phyloP scores from a whole-genome alignment of 2,113 vertebrate species.

The Entelurus aequoreus region DNA sequence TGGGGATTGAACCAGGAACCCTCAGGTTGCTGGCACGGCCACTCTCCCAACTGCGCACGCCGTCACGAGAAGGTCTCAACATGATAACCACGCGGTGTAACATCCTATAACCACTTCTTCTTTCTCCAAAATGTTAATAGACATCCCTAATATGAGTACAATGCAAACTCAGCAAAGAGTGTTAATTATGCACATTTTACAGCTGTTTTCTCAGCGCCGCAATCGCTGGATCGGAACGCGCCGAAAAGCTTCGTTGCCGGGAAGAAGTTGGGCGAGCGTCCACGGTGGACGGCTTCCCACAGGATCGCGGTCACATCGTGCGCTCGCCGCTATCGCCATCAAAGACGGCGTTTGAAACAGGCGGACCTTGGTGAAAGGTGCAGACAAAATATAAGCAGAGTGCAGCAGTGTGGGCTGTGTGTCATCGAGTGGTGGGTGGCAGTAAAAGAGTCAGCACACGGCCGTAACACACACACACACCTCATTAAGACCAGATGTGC shows the following conservation, averaged over 20 bases:
- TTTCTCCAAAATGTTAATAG: too few species aligned
- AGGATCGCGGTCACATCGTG: slow-evolving; percentile 24
- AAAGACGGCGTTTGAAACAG: slow-evolving; percentile 50
- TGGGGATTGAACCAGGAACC: too few species aligned
- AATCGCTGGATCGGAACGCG: not conserved
- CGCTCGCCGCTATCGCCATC: slow-evolving; percentile 39
- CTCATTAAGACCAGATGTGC: slow-evolving; percentile 68
- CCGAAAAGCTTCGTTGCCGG: not conserved
- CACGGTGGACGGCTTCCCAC: slow-evolving; percentile 32
- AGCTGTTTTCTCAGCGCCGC: slow-evolving; percentile 4
- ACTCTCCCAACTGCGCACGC: too few species aligned
- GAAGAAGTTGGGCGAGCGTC: slow-evolving; percentile 1
- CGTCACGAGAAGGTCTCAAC: too few species aligned
- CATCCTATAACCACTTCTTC: too few species aligned
- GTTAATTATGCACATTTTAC: not conserved
- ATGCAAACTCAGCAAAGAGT: not conserved
- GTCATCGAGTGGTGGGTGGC: slow-evolving; percentile 54
- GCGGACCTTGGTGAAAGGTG: slow-evolving; percentile 46
- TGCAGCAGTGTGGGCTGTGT: slow-evolving; percentile 46
- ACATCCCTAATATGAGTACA: not conserved
- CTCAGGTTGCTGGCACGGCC: too few species aligned
- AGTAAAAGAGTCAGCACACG: slow-evolving; percentile 50
- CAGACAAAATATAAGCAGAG: slow-evolving; percentile 61
- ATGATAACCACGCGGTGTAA: too few species aligned
- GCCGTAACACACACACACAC: slow-evolving; percentile 23